Conservation (phyloP, 37 sponge, comb jelly and placozoan species). For the Aphrocallistes beatrix region DNA sequence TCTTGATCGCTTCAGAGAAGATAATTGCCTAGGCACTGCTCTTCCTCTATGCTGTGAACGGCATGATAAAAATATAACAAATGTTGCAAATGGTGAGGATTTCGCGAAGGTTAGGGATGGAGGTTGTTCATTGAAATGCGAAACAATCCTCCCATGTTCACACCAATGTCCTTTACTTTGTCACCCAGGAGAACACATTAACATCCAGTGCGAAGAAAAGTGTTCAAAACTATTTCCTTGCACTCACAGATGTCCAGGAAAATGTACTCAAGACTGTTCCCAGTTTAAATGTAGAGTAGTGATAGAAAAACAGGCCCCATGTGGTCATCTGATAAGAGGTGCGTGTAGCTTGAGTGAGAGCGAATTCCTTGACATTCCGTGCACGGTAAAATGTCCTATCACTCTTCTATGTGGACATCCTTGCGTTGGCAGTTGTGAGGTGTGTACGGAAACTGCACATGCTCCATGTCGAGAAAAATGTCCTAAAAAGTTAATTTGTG, state of each 20-base stretch:
- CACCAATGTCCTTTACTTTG: constrained; percentile 51
- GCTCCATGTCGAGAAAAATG: constrained; percentile 36
- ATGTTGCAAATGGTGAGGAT: constrained; percentile 24
- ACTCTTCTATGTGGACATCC: constrained; percentile 61
- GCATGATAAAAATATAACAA: constrained; percentile 33
- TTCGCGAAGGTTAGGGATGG: constrained; percentile 66
- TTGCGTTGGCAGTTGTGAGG: constrained; percentile 60
- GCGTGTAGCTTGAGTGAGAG: constrained; percentile 24
- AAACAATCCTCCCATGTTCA: constrained; percentile 38
- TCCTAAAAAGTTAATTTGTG: constrained; percentile 55
- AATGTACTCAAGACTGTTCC: constrained; percentile 41
- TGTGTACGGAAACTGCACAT: constrained; percentile 49
- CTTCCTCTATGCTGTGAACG: constrained; percentile 54
- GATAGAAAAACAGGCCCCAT: constrained; percentile 23
- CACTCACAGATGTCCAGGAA: constrained; percentile 47
- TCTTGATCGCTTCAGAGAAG: constrained; percentile 28
- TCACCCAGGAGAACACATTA: constrained; percentile 46
- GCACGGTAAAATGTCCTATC: constrained; percentile 33
- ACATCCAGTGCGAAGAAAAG: constrained; percentile 31
- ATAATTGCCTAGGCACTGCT: constrained; percentile 29
- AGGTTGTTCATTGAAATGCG: constrained; percentile 50
- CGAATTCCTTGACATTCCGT: constrained; percentile 21
- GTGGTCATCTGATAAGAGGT: constrained; percentile 35
- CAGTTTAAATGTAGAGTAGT: constrained; percentile 33
- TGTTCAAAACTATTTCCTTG: constrained; percentile 41